Base-by-base conservation (phyloP, 2,113 vertebrate genomes). In the Bufo bufo region DNA sequence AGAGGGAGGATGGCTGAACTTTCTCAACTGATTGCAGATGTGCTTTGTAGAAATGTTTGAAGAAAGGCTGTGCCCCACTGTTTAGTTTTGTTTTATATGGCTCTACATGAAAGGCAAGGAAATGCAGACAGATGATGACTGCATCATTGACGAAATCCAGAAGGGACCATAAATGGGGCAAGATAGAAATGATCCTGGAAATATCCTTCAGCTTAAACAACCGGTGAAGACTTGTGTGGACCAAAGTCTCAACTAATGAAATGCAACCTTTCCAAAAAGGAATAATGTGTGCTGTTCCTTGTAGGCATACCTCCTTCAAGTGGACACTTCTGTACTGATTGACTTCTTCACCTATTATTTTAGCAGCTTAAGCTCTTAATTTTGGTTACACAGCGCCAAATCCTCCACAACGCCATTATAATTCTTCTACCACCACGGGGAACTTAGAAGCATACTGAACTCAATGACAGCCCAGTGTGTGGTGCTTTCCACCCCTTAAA, bases 21-120 rank as follows among this genome's bases (percentile, higher is more conserved):
- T 47, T 20, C 72, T 75, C 72, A 49, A 75, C 72, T 17, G 16
- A 50, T 49, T 49, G 72, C 45, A 75, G 45, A 75, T 75, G 45
- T 75, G 5, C 72, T 75, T 20, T 75, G 10, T 3, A 61, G 59
- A 61, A 17, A 1, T 43, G 14, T 71, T 71, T 71, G 45, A 75
- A 50, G 19, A 75, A 19, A 49, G 45, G 16, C 72, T 33, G 45
- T 49, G 72, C 16, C 72, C 72, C 2, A 49, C 5, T 45, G 23
- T 74, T 72, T 23, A 23, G n/a, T 11, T 72, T 72, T 75, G 17
- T 75, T 75, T 75, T 75, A 47, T 47, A 47, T 74, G 71, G 71
- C 71, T 33, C 43, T 13, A 50, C 72, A 49, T 75, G 72, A 75
- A 75, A 75, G 45, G 45, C 72, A 13, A 49, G 72, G 72, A 75